Evolutionary conservation across 2,113 vertebrate genomes (phyloP).

Genomic region (Galbula dea): DNA sequence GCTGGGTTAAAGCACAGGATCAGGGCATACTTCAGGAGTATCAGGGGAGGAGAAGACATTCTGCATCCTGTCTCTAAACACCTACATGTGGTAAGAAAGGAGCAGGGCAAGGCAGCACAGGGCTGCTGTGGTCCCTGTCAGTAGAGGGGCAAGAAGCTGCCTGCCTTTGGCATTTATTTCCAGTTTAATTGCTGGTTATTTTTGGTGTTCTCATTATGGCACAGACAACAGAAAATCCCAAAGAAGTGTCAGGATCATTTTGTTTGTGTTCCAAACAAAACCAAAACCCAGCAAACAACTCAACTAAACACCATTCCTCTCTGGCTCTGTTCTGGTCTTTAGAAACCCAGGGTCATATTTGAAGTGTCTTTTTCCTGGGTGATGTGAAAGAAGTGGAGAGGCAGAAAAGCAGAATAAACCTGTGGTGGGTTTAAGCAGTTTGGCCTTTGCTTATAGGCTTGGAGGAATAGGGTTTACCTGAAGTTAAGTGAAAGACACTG

Average conservation of each 20-base stretch:
- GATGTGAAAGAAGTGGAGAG: background rate
- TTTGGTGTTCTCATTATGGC: background rate
- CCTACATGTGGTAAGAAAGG: accelerated
- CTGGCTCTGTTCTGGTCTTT: background rate
- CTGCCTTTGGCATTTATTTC: background rate
- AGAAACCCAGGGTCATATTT: background rate
- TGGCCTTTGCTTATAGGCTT: background rate
- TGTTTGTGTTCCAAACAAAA: too few species aligned
- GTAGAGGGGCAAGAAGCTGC: background rate
- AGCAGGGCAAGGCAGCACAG: background rate
- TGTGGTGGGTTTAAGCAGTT: background rate
- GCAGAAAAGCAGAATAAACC: background rate
- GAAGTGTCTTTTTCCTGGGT: background rate
- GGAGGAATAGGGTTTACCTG: background rate
- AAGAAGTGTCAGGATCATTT: background rate
- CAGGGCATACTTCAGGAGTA: background rate
- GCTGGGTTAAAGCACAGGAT: background rate
- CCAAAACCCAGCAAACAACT: background rate
- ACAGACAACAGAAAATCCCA: background rate
- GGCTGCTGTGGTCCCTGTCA: background rate
- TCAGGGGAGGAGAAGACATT: background rate
- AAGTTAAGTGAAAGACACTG: background rate
- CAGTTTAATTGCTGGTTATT: background rate
- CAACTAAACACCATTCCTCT: background rate
- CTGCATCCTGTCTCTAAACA: background rate